Base-by-base conservation (phyloP, 2,113 vertebrate genomes). In the Circaetus gallicus region DNA sequence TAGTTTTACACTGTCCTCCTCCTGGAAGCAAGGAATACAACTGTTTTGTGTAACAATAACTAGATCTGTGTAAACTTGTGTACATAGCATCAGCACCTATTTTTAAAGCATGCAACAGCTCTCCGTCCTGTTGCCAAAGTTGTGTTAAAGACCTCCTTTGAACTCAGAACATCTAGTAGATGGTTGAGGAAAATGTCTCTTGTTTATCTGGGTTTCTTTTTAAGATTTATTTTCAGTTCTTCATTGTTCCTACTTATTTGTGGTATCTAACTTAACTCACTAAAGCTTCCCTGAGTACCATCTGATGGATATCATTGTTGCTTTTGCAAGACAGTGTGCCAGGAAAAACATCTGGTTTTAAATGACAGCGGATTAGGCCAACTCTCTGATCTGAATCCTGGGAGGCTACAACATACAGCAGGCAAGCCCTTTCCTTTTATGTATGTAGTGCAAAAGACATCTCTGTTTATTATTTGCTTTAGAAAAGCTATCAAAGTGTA, bases 281-380 rank as follows among this genome's bases (percentile, higher is more conserved):
- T 94, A 40, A 74, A 86, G 50, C 28, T 96, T 97, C 43, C 32
- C 55, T 88, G 70, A 88, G 53, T 80, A 82, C 52, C 52, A 78
- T 95, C 89, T 94, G 86, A 97, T 92, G 83, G 26, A 86, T 89
- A 96, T n/a, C 77, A 59, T 82, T 94, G 87, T 55, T 96, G 70
- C 58, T 95, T 96, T 91, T 94, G 53, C 88, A 92, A 97, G 58
- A 86, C 5, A 92, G 11, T 38, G 17, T 95, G 88, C 76, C 76
- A 97, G 94, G 93, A 96, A 94, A 87, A 94, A 85, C 94, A 95
- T 93, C 93, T 97, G 89, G 47, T 94, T 96, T 97, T 95, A 95
- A 97, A 81, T 94, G 89, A 93, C 86, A 95, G 58, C 72, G 49
- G 92, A 92, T 96, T 87, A 95, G 70, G 49, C 90, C 91, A 93